Base-by-base conservation (phyloP, 1,140 invertebrate species). In the Pygmarrhopalites habei region DNA sequence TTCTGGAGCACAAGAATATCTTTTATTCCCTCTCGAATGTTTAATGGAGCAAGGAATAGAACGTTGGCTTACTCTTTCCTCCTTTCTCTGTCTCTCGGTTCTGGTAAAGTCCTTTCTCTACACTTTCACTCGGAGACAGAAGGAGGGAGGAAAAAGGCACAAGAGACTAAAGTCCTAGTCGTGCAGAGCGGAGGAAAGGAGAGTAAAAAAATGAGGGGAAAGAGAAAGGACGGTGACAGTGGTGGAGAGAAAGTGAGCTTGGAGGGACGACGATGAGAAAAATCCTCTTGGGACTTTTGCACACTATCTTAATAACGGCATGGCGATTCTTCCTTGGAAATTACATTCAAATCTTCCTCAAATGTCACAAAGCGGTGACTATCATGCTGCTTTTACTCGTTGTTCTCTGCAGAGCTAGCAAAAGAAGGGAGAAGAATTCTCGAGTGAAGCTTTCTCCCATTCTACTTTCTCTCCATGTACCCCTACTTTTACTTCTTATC, bases 341-440 rank as follows among this genome's bases (percentile, higher is more conserved):
- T 65, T 44, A 49, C 58, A 65, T 65, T 65, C 58, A 65, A 65
- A 65, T 60, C 58, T 60, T 60, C 41, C 58, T 29, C 63, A 60
- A 65, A 60, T 65, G 63, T 65, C 63, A 65, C 43, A 60, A 44
- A 65, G 52, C 59, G 58, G 46, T 65, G 58, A 60, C 53, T 65
- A 60, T 65, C 55, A 60, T 60, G 58, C 59, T 55, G 52, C 59
- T 56, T 60, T 60, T 57, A 49, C 52, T 46, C 55, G 10, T 25
- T 12, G 10, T 52, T 17, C 44, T 46, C 21, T 46, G 4, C 44
- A 39, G 10, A n/a, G n/a, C n/a, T n/a, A n/a, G n/a, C n/a, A n/a
- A n/a, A n/a, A n/a, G n/a, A n/a, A n/a, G n/a, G n/a, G n/a, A n/a
- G n/a, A n/a, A n/a, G n/a, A n/a, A n/a, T n/a, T n/a, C n/a, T n/a